phyloP scores from a whole-genome alignment of 2,888 invertebrate genomes.

The Sarcophaga rosellei region DNA sequence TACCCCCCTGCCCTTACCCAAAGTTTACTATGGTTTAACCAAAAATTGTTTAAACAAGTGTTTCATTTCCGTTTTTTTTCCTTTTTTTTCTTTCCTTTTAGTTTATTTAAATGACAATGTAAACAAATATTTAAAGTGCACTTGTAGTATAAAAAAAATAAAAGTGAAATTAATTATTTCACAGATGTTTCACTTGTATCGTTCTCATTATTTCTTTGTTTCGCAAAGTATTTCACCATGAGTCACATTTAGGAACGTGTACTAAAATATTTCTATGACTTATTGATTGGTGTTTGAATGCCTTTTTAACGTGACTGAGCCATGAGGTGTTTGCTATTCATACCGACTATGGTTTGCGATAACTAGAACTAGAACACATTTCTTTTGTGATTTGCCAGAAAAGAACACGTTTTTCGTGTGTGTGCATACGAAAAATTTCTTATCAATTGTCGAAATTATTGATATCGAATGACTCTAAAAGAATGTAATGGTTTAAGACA shows the following conservation, averaged over 20 bases:
- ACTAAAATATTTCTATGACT: slow-evolving; percentile 13
- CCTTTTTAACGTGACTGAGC: slow-evolving; percentile 3
- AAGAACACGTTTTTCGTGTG: neutral
- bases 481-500: neutral
- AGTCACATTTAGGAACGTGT: slow-evolving; percentile 36
- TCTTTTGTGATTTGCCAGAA: slow-evolving; percentile 1
- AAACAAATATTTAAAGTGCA: slow-evolving; percentile 14
- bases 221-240: slow-evolving; percentile 35
- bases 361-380: slow-evolving; percentile 30
- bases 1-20: neutral
- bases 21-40: neutral
- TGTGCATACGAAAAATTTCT: slow-evolving; percentile 12
- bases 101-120: slow-evolving; percentile 26
- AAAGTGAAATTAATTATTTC: slow-evolving; percentile 28
- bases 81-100: slow-evolving; percentile 27
- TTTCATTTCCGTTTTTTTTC: slow-evolving; percentile 10
- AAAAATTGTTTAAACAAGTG: slow-evolving; percentile 42
- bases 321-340: neutral
- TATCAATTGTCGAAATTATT: slow-evolving; percentile 10
- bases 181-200: slow-evolving; percentile 25
- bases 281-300: slow-evolving; percentile 12
- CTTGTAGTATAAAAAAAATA: neutral
- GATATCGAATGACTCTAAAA: neutral
- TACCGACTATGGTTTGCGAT: neutral
- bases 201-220: slow-evolving; percentile 12